Evolutionary conservation across 2,797 vertebrate genomes (phyloP).

Genomic region (Alcedo atthis): DNA sequence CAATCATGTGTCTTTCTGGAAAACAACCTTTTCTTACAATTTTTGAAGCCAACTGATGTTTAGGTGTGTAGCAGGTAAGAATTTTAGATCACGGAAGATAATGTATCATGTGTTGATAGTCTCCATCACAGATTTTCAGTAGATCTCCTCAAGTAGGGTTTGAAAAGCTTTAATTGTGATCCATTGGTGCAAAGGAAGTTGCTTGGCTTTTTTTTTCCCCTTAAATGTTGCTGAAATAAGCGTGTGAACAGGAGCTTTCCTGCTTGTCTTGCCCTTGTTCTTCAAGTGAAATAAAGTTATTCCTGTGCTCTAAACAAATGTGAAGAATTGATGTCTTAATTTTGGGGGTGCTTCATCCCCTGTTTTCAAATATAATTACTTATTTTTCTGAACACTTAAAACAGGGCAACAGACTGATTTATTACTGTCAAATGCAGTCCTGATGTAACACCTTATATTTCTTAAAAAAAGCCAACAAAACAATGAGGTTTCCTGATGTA

Average conservation of each 20-base stretch:
- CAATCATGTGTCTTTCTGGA: background rate
- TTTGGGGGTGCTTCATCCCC: background rate
- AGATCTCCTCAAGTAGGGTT: background rate
- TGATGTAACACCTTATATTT: background rate
- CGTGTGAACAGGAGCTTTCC: background rate
- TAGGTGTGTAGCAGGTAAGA: background rate
- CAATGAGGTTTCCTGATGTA: background rate
- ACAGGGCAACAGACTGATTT: background rate
- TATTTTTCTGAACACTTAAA: background rate
- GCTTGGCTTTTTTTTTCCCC: background rate
- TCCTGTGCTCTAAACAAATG: background rate
- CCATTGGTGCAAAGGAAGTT: background rate
- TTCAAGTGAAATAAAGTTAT: background rate
- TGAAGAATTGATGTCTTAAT: background rate
- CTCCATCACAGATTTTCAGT: background rate
- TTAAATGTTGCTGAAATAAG: background rate
- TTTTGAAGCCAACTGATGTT: background rate
- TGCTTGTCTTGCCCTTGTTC: background rate
- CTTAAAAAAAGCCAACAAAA: background rate
- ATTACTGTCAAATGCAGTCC: background rate
- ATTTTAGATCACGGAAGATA: background rate
- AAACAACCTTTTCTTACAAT: background rate
- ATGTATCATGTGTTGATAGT: background rate
- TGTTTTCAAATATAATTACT: background rate
- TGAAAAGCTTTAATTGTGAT: background rate